Percentiles rank a stretch among this genome's conserved stretches.
Conservation (phyloP, 2,888 invertebrate genomes). For the Orthonychiurus folsomi region DNA sequence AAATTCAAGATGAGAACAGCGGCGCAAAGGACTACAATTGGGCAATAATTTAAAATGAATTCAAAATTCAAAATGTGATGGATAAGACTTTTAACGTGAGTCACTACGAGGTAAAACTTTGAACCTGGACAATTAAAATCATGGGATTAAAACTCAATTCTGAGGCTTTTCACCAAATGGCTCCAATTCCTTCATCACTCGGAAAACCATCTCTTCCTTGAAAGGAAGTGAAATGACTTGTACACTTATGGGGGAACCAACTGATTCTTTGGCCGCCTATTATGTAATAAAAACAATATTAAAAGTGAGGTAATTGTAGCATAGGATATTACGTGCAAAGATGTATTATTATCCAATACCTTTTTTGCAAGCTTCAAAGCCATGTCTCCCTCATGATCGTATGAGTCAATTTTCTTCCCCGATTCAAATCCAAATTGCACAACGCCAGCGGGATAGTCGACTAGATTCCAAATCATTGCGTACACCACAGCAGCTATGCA, state of each 20-base stretch:
- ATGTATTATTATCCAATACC: no score
- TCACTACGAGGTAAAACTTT: background rate
- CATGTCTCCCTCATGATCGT: slow-evolving; percentile 26
- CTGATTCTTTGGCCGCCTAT: slow-evolving; percentile 30
- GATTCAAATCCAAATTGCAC: slow-evolving; percentile 25
- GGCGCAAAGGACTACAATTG: no score
- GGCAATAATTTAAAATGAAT: no score
- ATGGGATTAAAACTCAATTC: no score
- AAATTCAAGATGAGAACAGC: no score
- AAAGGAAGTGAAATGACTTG: slow-evolving; percentile 29
- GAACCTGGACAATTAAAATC: no score
- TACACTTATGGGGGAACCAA: slow-evolving; percentile 35
- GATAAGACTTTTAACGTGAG: background rate
- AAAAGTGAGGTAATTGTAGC: slow-evolving; percentile 1
- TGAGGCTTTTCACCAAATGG: slow-evolving; percentile 12
- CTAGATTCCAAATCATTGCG: slow-evolving; percentile 33
- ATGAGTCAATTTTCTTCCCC: slow-evolving; percentile 26
- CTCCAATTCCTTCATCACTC: slow-evolving; percentile 32
- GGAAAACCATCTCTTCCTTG: slow-evolving; percentile 32
- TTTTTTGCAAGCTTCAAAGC: slow-evolving; percentile 28
- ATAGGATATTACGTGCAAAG: no score
- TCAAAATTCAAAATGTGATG: no score
- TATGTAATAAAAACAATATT: slow-evolving; percentile 8
- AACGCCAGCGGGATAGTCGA: slow-evolving; percentile 25
- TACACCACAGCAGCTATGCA: slow-evolving; percentile 27